phyloP scores from a whole-genome alignment of 2,113 vertebrate genomes.

The Oceanodroma tethys region DNA sequence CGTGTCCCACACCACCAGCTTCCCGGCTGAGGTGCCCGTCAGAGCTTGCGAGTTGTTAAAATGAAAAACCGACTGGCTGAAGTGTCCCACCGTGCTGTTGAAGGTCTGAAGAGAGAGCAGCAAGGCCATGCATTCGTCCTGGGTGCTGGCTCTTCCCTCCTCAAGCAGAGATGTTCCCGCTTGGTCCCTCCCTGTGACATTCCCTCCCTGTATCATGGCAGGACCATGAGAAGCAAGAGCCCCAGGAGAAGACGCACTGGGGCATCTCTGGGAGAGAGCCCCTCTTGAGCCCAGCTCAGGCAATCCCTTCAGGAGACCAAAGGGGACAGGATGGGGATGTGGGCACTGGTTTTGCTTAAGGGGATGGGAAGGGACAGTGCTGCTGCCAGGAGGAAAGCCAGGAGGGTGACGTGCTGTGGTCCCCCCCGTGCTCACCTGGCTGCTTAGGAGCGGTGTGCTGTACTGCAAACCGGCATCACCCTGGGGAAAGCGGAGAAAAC shows the following conservation, averaged over 20 bases:
- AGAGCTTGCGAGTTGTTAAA: constrained; percentile 69
- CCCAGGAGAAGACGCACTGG: neutral
- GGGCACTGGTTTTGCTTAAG: neutral
- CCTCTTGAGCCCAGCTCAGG: neutral
- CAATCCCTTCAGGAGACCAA: fast-evolving
- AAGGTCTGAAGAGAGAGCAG: constrained; percentile 67
- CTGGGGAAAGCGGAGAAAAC: constrained; percentile 61
- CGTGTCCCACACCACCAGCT: constrained; percentile 82
- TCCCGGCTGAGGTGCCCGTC: constrained; percentile 75
- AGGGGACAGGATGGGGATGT: neutral
- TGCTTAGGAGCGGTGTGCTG: constrained; percentile 64
- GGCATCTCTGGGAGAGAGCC: neutral
- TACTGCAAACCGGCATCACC: constrained; percentile 47
- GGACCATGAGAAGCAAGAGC: neutral
- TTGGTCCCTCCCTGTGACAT: neutral
- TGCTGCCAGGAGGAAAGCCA: neutral
- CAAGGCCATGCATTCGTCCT: fast-evolving
- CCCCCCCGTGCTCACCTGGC: constrained; percentile 67
- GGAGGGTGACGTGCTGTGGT: neutral
- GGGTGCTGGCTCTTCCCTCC: neutral
- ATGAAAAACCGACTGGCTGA: constrained; percentile 84
- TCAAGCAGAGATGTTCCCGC: neutral
- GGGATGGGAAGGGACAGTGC: neutral
- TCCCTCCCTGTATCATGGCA: neutral
- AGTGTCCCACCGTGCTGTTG: constrained; percentile 66